Evolutionary conservation across 2,113 vertebrate species (phyloP).

Genomic region (Excalfactoria chinensis): DNA sequence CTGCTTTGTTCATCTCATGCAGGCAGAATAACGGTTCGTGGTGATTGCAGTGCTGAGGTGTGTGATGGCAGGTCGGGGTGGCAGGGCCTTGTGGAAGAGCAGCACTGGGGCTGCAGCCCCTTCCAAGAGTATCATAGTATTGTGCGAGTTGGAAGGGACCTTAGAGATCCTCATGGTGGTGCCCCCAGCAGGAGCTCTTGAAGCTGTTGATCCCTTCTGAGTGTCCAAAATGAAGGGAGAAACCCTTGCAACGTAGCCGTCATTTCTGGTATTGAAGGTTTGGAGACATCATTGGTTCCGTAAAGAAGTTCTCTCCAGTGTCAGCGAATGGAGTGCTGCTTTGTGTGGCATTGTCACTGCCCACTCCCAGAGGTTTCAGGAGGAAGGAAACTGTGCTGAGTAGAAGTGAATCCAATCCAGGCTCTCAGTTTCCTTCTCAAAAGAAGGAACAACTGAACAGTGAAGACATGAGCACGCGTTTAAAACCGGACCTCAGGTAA

Average conservation of each 20-base stretch:
- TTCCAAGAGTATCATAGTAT: too few species aligned
- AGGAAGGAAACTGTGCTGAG: conserved; percentile 42
- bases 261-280: fast-evolving
- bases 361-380: background rate
- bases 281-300: background rate
- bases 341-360: fast-evolving
- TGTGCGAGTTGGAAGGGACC: too few species aligned
- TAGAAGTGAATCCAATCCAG: background rate
- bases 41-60: background rate
- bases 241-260: background rate
- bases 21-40: fast-evolving
- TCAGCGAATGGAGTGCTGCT: background rate
- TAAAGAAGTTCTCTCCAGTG: background rate
- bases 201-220: background rate
- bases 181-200: background rate
- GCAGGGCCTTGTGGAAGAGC: background rate
- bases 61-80: background rate
- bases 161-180: background rate
- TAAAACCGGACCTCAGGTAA: background rate
- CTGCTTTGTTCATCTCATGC: background rate
- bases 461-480: background rate
- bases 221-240: background rate
- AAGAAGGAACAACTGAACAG: background rate
- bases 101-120: background rate
- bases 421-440: background rate